Evolutionary conservation across 2,113 vertebrate genomes (phyloP).

Genomic region (Pavo muticus): DNA sequence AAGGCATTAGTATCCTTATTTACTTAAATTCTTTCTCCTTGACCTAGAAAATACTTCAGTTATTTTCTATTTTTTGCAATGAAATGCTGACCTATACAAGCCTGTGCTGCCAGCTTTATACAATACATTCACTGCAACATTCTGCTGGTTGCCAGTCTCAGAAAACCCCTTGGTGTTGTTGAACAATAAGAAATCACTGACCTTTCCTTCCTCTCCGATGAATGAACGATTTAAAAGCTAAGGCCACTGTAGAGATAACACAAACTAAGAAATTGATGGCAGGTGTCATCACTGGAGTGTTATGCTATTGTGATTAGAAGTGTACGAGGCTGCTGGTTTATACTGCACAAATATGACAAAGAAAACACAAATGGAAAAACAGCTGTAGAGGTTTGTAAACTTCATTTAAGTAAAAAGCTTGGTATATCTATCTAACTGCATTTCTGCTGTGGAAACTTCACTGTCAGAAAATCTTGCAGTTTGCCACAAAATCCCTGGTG

Average conservation of each 20-base stretch:
- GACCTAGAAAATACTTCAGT: slow-evolving; percentile 52
- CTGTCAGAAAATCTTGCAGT: background rate
- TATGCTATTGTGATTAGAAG: background rate
- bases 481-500: background rate
- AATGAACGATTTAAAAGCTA: background rate
- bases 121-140: background rate
- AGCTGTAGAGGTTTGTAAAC: background rate
- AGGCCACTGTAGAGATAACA: slow-evolving; percentile 3
- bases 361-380: background rate
- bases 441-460: background rate
- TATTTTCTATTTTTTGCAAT: slow-evolving; percentile 57
- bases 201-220: slow-evolving; percentile 47
- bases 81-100: slow-evolving; percentile 68
- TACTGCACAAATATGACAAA: background rate
- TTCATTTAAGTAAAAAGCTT: background rate
- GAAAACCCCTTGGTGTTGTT: slow-evolving; percentile 36
- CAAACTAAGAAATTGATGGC: background rate
- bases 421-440: background rate
- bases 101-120: background rate
- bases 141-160: slow-evolving; percentile 50
- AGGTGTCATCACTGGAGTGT: background rate
- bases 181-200: slow-evolving; percentile 46
- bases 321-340: background rate
- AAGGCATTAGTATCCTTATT: background rate
- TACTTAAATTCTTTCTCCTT: slow-evolving; percentile 51